These are phyloP conservation scores for Elephantulus edwardii DNA, from an alignment of 2,113 vertebrate genomes.

Conservation along the genomic window DNA sequence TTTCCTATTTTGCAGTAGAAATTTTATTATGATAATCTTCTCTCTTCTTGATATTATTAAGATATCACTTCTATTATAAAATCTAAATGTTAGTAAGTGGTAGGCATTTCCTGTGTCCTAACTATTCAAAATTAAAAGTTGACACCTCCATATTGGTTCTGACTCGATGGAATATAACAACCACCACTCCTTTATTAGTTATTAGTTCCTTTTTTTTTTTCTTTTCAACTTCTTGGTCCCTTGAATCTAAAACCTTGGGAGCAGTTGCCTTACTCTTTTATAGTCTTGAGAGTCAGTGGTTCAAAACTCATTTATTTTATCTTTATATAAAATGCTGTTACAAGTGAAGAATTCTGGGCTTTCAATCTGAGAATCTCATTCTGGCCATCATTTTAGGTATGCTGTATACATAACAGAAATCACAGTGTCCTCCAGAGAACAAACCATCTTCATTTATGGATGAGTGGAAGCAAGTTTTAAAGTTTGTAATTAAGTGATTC, in stretches of 20 bases:
- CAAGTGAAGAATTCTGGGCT: not conserved
- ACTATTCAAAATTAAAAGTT: slow-evolving; percentile 7
- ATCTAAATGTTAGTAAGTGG: not conserved
- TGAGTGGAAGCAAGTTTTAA: not conserved
- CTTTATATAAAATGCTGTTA: not conserved
- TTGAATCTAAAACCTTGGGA: slow-evolving; percentile 1
- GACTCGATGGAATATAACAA: too few species aligned
- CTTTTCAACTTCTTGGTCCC: not conserved
- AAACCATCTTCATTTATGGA: slow-evolving; percentile 9
- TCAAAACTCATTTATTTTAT: slow-evolving; percentile 19
- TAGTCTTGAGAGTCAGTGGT: not conserved
- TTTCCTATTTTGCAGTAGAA: not conserved
- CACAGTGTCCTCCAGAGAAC: slow-evolving; percentile 2
- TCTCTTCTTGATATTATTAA: not conserved
- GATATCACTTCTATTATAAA: slow-evolving; percentile 14
- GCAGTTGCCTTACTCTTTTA: not conserved
- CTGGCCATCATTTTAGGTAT: slow-evolving; percentile 23
- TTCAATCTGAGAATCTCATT: not conserved
- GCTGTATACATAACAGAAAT: not conserved
- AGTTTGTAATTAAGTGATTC: slow-evolving; percentile 20
- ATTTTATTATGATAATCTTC: not conserved
- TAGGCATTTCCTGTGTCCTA: not conserved
- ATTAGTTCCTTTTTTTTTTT: not conserved
- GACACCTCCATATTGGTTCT: not conserved
- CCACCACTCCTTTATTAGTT: too few species aligned